These are phyloP conservation scores for Ictalurus punctatus DNA, from an alignment of 2,113 vertebrate genomes.

Conservation along the genomic window DNA sequence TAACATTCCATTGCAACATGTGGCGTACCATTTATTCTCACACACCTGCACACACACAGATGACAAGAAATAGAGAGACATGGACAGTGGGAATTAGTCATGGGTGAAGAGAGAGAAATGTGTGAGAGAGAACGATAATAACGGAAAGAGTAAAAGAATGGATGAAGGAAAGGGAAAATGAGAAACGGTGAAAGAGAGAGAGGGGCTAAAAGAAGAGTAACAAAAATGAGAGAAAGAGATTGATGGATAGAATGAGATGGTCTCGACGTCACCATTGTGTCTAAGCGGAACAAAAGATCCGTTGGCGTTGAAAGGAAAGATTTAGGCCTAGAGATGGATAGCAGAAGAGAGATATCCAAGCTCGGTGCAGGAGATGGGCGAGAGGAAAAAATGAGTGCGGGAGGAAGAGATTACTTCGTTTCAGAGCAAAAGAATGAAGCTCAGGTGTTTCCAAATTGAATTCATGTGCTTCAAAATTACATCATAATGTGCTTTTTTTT, in stretches of 20 bases:
- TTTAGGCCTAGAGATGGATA: background rate
- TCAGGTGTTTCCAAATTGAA: background rate
- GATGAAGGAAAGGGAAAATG: background rate
- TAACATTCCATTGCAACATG: constrained; percentile 36
- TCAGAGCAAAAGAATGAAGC: background rate
- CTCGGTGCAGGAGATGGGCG: background rate
- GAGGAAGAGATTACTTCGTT: background rate
- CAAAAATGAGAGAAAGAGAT: background rate
- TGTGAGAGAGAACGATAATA: background rate
- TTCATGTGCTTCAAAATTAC: background rate
- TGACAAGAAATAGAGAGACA: background rate
- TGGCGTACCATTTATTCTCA: constrained; percentile 22
- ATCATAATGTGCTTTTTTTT: background rate
- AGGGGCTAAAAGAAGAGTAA: background rate
- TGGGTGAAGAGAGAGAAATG: background rate
- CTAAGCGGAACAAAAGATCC: background rate
- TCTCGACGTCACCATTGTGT: background rate
- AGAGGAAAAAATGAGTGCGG: background rate
- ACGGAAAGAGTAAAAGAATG: background rate
- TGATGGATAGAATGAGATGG: background rate
- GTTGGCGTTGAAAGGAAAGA: background rate
- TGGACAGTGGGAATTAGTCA: background rate
- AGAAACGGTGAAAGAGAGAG: background rate
- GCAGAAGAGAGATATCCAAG: background rate
- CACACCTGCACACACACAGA: background rate